A percentile compares a stretch with the other conserved stretches of the same genome.
These are phyloP conservation scores for Dysdera silvatica DNA, from an alignment of 1,140 invertebrate species.

Conservation along the genomic window DNA sequence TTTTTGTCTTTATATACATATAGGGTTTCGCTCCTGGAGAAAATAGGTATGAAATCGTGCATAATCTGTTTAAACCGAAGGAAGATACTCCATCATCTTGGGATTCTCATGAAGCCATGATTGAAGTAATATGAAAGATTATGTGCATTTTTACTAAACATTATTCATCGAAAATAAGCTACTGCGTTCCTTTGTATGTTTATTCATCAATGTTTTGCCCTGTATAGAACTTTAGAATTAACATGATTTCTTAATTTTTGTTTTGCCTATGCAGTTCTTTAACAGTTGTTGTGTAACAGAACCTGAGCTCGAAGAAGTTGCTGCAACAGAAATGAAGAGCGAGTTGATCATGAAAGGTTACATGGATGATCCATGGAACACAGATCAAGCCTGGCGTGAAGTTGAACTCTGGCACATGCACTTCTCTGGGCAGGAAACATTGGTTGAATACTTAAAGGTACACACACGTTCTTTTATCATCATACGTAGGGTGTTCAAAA, in stretches of 20 bases:
- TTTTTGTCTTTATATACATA: background rate
- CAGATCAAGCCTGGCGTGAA: constrained; percentile 53
- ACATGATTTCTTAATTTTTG: background rate
- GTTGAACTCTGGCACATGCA: constrained; percentile 49
- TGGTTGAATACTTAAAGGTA: constrained; percentile 20
- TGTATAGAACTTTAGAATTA: background rate
- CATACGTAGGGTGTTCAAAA: too few species aligned
- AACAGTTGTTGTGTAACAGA: constrained; percentile 13
- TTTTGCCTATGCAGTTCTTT: constrained; percentile 17
- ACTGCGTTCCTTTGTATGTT: background rate
- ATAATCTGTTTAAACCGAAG: constrained; percentile 21
- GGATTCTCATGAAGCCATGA: constrained; percentile 17
- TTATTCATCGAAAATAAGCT: background rate
- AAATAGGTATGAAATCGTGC: constrained; percentile 25
- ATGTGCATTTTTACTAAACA: background rate
- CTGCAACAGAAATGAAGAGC: constrained; percentile 21
- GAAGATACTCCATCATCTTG: constrained; percentile 5
- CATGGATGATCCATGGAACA: constrained; percentile 52
- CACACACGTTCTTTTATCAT: too few species aligned
- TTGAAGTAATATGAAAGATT: constrained; percentile 1
- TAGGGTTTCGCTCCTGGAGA: constrained; percentile 35
- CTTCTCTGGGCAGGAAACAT: constrained; percentile 37
- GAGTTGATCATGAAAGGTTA: constrained; percentile 41
- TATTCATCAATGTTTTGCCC: too few species aligned
- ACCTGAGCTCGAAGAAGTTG: constrained; percentile 18